Evolutionary conservation across 2,797 vertebrate genomes (phyloP), one percentile per base, ranked within the genome.

Genomic region (Parauchenoglanis punctatus): DNA sequence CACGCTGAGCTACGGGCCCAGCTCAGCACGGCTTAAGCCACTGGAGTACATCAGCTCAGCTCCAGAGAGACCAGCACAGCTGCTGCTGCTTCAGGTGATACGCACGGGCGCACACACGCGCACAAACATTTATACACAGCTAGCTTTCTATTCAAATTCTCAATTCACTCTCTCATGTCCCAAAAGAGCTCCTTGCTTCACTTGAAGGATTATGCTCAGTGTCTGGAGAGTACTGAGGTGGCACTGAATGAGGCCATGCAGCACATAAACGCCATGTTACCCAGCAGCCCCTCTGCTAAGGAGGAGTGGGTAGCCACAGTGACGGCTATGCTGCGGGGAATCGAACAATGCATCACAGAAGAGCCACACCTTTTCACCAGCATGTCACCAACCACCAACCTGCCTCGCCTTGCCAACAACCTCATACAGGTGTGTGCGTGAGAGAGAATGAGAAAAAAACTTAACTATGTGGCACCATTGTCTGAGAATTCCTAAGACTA

Each of bases 231-330:
- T 92, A 97, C 98, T 0, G 98, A 99, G 52, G 95, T 99, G 91
- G 96, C 98, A 49, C 93, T 99, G 91, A 96, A 98, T 0, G 98
- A 99, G 93, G 97, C 98, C 18, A 93, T 99, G 91, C 98, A 98
- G 94, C 98, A 99, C 91, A 96, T 99, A 94, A 95, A 96, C 89
- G 96, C 96, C 10, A 86, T 92, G 15, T 92, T 96, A 10, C 88
- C 94, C 85, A 93, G 95, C 40, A 95, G 95, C 3, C 88, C 96
- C 15, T 95, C 97, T 23, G 95, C 94, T 87, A 98, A 98, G 92
- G 98, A 99, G 88, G 98, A 98, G 92, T 99, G 98, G 98, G 96
- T 97, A 90, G 94, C 96, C 90, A 98, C 97, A 2, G 96, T 99
- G 81, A 96, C 95, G 73, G 97, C 97, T 86, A 92, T 99, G 92